Evolutionary conservation across 2,113 vertebrate species (phyloP).

Genomic region (Daphoenositta chrysoptera): DNA sequence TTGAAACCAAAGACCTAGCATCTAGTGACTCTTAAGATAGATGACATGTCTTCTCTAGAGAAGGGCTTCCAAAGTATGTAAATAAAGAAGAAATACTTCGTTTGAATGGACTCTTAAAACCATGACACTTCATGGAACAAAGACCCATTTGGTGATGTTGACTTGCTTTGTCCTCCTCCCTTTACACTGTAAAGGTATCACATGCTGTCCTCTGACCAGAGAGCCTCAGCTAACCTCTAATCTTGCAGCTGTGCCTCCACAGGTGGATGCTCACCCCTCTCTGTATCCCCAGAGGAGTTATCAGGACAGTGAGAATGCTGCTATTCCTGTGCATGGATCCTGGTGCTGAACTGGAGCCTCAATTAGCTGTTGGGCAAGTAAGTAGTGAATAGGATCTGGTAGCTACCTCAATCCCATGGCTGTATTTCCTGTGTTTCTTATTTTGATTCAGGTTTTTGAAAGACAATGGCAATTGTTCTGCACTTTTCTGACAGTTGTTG

Average conservation of each 20-base stretch:
- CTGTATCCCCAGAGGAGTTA: background rate
- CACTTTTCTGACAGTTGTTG: background rate
- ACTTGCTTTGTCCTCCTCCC: background rate
- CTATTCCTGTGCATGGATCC: background rate
- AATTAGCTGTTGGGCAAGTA: background rate
- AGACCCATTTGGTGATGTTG: background rate
- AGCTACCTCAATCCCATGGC: accelerated
- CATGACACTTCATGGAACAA: background rate
- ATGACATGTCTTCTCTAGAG: background rate
- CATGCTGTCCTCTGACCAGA: background rate
- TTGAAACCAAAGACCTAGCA: background rate
- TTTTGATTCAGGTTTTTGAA: background rate
- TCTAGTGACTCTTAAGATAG: background rate
- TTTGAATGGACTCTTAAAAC: background rate
- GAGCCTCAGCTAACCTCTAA: background rate
- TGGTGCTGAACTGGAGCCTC: background rate
- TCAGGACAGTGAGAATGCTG: background rate
- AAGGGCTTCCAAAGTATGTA: background rate
- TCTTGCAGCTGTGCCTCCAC: background rate
- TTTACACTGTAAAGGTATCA: background rate
- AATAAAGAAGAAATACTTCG: background rate
- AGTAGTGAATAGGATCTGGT: background rate
- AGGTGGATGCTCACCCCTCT: accelerated
- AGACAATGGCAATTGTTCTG: background rate
- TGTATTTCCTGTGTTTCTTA: background rate